These are phyloP conservation scores for Elaphurus davidianus DNA, from an alignment of 2,113 vertebrate species.

Conservation along the genomic window DNA sequence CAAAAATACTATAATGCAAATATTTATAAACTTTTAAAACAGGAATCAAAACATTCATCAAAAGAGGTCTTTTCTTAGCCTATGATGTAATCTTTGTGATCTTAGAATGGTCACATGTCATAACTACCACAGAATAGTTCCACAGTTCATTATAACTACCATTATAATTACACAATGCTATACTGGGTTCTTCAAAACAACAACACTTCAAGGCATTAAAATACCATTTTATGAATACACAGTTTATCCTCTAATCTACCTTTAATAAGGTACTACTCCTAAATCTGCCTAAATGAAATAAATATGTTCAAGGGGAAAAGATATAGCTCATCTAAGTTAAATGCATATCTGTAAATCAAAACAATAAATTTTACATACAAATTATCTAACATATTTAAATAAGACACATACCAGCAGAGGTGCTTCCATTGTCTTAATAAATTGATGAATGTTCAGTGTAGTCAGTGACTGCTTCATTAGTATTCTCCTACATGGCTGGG, in stretches of 20 bases:
- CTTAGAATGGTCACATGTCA: not conserved
- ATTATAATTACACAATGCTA: not conserved
- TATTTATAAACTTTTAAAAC: not conserved
- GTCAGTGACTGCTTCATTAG: slow-evolving; percentile 86
- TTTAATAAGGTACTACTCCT: not conserved
- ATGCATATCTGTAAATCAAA: not conserved
- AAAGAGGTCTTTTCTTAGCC: not conserved
- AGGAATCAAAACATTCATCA: not conserved
- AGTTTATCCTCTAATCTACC: not conserved
- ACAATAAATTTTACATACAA: not conserved
- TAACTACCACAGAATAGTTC: not conserved
- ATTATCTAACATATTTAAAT: not conserved
- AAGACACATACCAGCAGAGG: slow-evolving; percentile 88
- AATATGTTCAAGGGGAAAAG: not conserved
- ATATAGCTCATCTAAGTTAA: not conserved
- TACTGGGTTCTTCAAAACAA: not conserved
- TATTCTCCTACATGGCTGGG: slow-evolving; percentile 86
- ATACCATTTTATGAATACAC: not conserved
- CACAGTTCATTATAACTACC: not conserved
- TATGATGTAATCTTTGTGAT: not conserved
- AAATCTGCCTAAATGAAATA: not conserved
- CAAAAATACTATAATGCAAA: not conserved
- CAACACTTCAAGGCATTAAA: not conserved
- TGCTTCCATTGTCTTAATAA: slow-evolving; percentile 93
- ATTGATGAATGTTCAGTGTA: slow-evolving; percentile 89